Evolutionary conservation across 2,888 invertebrate genomes (phyloP).

Genomic region (Coenonympha arcania): DNA sequence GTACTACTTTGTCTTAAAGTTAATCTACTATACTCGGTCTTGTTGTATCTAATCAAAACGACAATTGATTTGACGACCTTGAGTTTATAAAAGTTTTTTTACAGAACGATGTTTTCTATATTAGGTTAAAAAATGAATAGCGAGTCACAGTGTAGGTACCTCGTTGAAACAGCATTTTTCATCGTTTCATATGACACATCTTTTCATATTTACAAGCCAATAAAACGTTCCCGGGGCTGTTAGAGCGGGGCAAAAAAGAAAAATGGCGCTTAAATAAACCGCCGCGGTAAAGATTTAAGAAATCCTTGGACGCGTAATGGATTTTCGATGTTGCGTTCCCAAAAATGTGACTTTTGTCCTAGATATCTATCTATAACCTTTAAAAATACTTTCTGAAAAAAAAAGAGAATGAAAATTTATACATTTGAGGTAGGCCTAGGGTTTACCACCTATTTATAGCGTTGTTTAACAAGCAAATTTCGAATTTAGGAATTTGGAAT

Average conservation of each 20-base stretch:
- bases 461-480: too few species aligned
- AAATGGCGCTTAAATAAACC: slow-evolving; percentile 8
- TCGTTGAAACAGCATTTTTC: slow-evolving; percentile 4
- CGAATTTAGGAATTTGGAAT: too few species aligned
- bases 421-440: too few species aligned
- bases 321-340: slow-evolving; percentile 36
- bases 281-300: slow-evolving; percentile 3
- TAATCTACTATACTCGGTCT: too few species aligned
- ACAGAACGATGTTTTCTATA: background rate
- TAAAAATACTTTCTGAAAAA: too few species aligned
- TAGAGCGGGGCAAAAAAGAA: slow-evolving; percentile 5
- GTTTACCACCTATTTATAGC: too few species aligned
- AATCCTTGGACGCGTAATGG: slow-evolving; percentile 42
- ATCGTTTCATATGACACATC: slow-evolving; percentile 11
- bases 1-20: too few species aligned
- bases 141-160: background rate
- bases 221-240: slow-evolving; percentile 8
- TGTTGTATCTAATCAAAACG: too few species aligned
- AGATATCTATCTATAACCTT: background rate
- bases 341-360: background rate
- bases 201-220: slow-evolving; percentile 12
- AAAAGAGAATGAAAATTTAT: too few species aligned
- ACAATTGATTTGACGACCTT: too few species aligned
- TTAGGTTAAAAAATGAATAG: background rate
- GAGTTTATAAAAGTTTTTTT: too few species aligned